Evolutionary conservation across 2,888 invertebrate genomes (phyloP).

Genomic region (Sarcophaga carnaria): DNA sequence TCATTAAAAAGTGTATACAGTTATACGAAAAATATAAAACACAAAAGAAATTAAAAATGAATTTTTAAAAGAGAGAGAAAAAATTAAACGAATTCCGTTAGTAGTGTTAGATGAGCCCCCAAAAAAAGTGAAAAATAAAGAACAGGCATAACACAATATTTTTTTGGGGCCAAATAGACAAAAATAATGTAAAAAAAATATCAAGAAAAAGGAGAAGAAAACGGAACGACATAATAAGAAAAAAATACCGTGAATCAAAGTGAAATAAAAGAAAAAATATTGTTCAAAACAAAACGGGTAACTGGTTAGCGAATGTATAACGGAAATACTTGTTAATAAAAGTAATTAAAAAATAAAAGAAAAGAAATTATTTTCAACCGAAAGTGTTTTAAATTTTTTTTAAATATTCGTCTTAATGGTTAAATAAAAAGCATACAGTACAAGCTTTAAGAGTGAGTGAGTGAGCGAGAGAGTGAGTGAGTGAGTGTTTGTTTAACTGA

Average conservation of each 20-base stretch:
- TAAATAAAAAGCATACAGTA: background rate
- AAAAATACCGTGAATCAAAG: constrained; percentile 41
- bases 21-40: constrained; percentile 47
- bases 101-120: constrained; percentile 55
- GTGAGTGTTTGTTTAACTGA: constrained; percentile 17
- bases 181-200: constrained; percentile 43
- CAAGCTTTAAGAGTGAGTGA: background rate
- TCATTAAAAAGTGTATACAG: constrained; percentile 21
- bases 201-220: constrained; percentile 8
- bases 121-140: constrained; percentile 54
- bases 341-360: constrained; percentile 21
- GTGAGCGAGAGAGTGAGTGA: background rate
- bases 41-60: constrained; percentile 44
- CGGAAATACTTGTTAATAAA: constrained; percentile 9
- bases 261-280: constrained; percentile 28
- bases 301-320: background rate
- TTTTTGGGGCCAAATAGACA: constrained; percentile 64
- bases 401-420: constrained; percentile 1
- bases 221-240: constrained; percentile 31
- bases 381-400: background rate
- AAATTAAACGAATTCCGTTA: constrained; percentile 23
- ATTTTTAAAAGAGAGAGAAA: constrained; percentile 29
- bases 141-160: constrained; percentile 64
- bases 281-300: constrained; percentile 19
- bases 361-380: constrained; percentile 13